Base-by-base conservation (phyloP, 2,113 vertebrate genomes). In the Phrynosoma platyrhinos region DNA sequence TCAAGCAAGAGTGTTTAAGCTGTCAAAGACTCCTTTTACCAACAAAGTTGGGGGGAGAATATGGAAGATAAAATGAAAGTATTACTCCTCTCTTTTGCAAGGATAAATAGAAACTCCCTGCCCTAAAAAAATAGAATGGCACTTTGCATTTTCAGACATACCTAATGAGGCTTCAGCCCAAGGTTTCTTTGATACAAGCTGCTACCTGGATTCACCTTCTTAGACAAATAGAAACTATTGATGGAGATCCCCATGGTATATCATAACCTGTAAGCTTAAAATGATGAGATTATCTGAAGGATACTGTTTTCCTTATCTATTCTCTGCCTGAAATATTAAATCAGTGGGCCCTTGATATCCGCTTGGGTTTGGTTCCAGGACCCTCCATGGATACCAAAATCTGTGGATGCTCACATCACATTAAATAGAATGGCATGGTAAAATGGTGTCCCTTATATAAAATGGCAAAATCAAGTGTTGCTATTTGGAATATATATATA, bases 161-260 rank as follows among this genome's bases (percentile, higher is more conserved):
- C 80, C 55, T 91, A 89, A 87, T 62, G 64, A 72, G 83, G 52
- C 74, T 32, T 79, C 36, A 40, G 36, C 36, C 91, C 40, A 87
- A 62, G 27, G 84, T 92, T 91, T 86, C 82, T 77, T 80, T 30
- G 9, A 23, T 89, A 53, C 30, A 79, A 10, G 23, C 4, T 53
- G 82, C 89, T 91, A 88, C 90, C 86, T 90, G 86, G 87, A 86
- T 87, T 36, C 47, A n/a, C 71, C 84, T 89, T 79, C 55, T 89
- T 78, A 91, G 87, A 62, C 89, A 86, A 47, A 81, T 62, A 14
- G 89, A 66, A 27, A 58, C 27, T 71, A 6, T 71, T 71, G 68
- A 1, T n/a, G 25, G 25, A 52, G 84, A 55, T 55, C 5, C 32
- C 13, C 16, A 23, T 13, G 21, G 32, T 69, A 27, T 47, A 52